phyloP scores from a whole-genome alignment of 1,140 invertebrate genomes.

The Hycleus phaleratus region DNA sequence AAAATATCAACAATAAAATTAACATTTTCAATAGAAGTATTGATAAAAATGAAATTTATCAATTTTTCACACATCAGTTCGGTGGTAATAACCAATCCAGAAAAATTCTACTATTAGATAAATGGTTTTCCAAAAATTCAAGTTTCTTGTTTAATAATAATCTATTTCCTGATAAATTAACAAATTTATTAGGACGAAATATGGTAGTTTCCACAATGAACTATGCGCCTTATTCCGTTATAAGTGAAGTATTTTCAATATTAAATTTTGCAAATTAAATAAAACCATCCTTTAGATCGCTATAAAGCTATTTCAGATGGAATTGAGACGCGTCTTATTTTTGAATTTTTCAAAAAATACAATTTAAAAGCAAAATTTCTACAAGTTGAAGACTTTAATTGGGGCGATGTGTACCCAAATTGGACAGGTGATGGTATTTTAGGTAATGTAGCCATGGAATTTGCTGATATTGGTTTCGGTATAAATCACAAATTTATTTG shows the following conservation, averaged over 20 bases:
- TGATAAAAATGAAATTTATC: neutral
- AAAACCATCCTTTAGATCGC: neutral
- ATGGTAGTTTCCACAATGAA: conserved; percentile 6
- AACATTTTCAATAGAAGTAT: too few relatives aligned
- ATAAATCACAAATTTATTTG: neutral
- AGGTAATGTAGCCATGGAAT: neutral
- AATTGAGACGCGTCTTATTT: neutral
- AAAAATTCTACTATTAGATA: conserved; percentile 8
- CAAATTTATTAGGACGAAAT: conserved; percentile 7
- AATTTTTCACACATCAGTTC: conserved; percentile 15
- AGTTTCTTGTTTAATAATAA: conserved; percentile 13
- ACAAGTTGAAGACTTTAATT: neutral
- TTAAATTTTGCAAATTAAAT: neutral
- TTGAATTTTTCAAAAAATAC: conserved; percentile 3
- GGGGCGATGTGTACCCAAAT: conserved; percentile 6
- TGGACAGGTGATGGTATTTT: conserved; percentile 6
- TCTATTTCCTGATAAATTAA: conserved; percentile 15
- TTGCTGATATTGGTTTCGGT: conserved; percentile 2
- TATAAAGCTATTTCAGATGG: neutral
- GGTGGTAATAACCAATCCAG: neutral
- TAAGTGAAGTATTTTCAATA: conserved; percentile 1
- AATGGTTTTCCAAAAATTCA: conserved; percentile 13
- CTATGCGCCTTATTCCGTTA: conserved; percentile 16
- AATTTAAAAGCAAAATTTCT: conserved; percentile 2
- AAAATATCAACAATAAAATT: too few relatives aligned